Percentiles rank a stretch among this genome's conserved stretches.
phyloP scores from a whole-genome alignment of 2,888 invertebrate genomes.

The Ectemnius continuus region DNA sequence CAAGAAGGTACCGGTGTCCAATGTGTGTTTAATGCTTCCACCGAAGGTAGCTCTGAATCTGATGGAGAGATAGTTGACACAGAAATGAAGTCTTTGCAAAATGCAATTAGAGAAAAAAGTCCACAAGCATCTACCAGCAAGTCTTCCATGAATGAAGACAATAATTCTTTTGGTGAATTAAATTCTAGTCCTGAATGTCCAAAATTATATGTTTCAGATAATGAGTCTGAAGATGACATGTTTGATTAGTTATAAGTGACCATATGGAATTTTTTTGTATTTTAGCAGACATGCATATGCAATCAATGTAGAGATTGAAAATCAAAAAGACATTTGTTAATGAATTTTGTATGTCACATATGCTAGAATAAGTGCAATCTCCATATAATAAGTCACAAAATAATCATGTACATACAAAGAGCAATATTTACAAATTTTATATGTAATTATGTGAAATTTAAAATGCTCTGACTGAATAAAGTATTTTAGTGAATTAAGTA shows the following conservation, averaged over 20 bases:
- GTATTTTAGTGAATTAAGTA: conserved; percentile 9
- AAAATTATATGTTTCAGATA: background rate
- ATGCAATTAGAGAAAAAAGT: background rate
- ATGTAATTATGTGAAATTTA: too few relatives aligned
- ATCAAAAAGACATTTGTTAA: too few relatives aligned
- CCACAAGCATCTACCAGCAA: background rate
- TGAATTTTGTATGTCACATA: too few relatives aligned
- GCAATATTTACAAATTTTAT: too few relatives aligned
- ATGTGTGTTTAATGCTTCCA: conserved; percentile 46
- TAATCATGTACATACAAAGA: too few relatives aligned
- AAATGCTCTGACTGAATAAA: too few relatives aligned
- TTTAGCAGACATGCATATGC: too few relatives aligned
- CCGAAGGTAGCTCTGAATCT: conserved; percentile 30
- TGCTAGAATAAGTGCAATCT: too few relatives aligned
- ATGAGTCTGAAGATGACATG: background rate
- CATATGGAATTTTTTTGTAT: background rate
- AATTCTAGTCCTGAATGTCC: background rate
- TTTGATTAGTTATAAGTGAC: background rate
- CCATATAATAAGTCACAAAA: too few relatives aligned
- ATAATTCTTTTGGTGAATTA: background rate
- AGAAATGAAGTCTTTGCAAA: too few relatives aligned
- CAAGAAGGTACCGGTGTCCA: conserved; percentile 15
- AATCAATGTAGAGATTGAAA: too few relatives aligned
- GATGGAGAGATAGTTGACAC: conserved; percentile 23
- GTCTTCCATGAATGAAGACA: background rate